Evolutionary conservation across 2,113 vertebrate genomes (phyloP).

Genomic region (Siniperca knerii): DNA sequence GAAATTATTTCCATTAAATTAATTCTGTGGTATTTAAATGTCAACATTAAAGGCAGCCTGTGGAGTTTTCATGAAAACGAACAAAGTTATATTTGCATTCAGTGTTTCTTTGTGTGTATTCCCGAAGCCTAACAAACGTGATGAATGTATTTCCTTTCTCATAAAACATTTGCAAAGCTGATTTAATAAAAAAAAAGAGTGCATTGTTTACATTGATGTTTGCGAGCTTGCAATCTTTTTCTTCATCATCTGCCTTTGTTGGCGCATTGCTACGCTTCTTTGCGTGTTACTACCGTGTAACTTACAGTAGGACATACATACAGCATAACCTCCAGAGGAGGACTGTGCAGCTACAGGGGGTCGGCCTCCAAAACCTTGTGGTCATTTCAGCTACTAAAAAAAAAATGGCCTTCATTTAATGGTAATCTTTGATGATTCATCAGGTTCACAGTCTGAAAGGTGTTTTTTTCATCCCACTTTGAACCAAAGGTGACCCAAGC

Average conservation of each 20-base stretch:
- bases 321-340: not conserved
- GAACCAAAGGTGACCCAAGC: not conserved
- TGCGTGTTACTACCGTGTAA: not conserved
- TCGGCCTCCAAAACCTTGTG: not conserved
- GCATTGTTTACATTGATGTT: too few species aligned
- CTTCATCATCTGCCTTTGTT: too few species aligned
- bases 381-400: not conserved
- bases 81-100: too few species aligned
- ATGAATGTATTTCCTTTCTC: too few species aligned
- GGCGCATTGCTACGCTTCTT: too few species aligned
- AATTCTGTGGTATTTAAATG: not conserved
- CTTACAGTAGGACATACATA: not conserved
- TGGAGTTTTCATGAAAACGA: too few species aligned
- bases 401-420: not conserved
- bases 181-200: too few species aligned
- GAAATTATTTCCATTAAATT: not conserved
- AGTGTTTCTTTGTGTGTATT: too few species aligned
- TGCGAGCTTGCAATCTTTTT: too few species aligned
- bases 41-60: not conserved
- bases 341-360: not conserved
- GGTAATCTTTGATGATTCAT: not conserved
- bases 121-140: too few species aligned
- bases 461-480: not conserved
- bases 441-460: not conserved
- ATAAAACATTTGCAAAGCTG: too few species aligned